Base-by-base conservation (phyloP, 2,797 vertebrate species). In the Lerista edwardsae region DNA sequence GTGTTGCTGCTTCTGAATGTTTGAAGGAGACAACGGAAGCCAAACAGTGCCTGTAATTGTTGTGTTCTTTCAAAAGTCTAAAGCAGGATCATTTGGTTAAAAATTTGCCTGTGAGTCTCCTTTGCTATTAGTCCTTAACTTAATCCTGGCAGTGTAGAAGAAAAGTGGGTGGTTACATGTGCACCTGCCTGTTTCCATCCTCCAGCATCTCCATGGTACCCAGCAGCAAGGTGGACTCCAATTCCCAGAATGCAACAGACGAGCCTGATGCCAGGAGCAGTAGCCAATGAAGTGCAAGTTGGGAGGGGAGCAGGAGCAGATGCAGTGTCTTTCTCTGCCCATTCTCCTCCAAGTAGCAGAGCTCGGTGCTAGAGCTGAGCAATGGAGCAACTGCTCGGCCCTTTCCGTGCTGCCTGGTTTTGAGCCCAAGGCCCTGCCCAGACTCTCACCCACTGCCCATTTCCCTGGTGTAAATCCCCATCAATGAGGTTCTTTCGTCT, bases 401-500 rank as follows among this genome's bases (percentile, higher is more conserved):
- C 83, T 84, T 76, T 84, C 86, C 64, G 69, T 71, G 90, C 86
- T 31, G 75, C 82, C 86, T 84, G 87, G 87, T 86, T 82, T 72
- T 91, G 89, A 91, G 91, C 85, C 72, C 41, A 15, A 82, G 87
- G 85, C 79, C 90, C 85, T 36, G 84, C 89, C 88, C 93, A 89
- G 90, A 87, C 92, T 89, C 89, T 86, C 44, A 59, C 74, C 74
- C 79, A 76, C 79, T 77, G 65, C 74, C 74, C 87, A 94, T 91
- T 95, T 97, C 86, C 84, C 55, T 77, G 84, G 84, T 82, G 84
- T 86, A 86, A 92, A 93, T 93, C 93, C 92, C 94, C 94, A 97
- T 85, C 90, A 85, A 98, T 98, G 98, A 97, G 97, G 97, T 99
- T 98, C 97, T 98, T 99, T 96, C 98, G 98, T 97, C 98, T 98